These are phyloP conservation scores for Tuta absoluta DNA, from an alignment of 2,888 invertebrate genomes.

Conservation along the genomic window DNA sequence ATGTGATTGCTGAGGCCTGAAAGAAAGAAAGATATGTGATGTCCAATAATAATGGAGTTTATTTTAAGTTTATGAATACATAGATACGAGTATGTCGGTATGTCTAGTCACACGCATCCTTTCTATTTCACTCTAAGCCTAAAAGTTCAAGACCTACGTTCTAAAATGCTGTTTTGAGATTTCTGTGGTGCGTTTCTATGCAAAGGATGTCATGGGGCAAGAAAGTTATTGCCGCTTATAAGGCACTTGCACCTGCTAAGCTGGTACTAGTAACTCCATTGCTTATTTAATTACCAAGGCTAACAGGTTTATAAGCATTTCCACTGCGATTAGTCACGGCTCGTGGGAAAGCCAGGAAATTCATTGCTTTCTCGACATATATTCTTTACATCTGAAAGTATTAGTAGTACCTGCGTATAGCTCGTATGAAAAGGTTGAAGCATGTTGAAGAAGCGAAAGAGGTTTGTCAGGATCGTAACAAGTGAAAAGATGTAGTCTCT, in stretches of 20 bases:
- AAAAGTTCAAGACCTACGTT: conserved; percentile 2
- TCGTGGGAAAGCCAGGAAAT: conserved; percentile 4
- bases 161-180: background rate
- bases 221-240: conserved; percentile 10
- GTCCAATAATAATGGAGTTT: background rate
- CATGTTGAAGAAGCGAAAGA: no score
- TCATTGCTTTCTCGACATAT: background rate
- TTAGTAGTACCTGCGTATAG: no score
- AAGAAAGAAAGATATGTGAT: no score
- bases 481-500: no score
- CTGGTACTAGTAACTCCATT: conserved; percentile 13
- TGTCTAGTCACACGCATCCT: background rate
- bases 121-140: background rate
- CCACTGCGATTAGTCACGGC: background rate
- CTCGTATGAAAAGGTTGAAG: no score
- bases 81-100: background rate
- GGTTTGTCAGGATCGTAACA: no score
- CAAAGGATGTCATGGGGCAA: conserved; percentile 13
- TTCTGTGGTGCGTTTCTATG: conserved; percentile 10
- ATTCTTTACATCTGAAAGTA: background rate
- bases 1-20: no score
- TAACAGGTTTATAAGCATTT: conserved; percentile 12
- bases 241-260: background rate
- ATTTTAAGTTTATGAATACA: background rate
- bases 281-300: conserved; percentile 6